Evolutionary conservation across 2,113 vertebrate genomes (phyloP), one percentile per base, ranked within the genome.

Genomic region (Cairina moschata): DNA sequence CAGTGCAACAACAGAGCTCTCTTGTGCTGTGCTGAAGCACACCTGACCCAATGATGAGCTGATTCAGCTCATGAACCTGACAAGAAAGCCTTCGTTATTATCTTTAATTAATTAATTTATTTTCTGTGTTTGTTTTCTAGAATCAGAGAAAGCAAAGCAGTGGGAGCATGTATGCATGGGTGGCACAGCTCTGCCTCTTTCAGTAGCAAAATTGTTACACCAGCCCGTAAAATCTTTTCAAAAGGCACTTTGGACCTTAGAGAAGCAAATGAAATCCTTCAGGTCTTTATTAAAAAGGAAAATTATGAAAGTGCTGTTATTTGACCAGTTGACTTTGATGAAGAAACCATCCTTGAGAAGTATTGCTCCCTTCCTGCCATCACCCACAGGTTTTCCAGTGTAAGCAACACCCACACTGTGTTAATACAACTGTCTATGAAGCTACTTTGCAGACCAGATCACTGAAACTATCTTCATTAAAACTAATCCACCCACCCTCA

Each of bases 21-120:
- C 67, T 60, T 78, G 42, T 59, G 80, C 60, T 88, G 56, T 26
- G 92, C 20, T 40, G 54, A 82, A 58, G 20, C 63, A 68, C 85
- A 88, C 73, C 62, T 80, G 80, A 72, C 60, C 56, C 60, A 75
- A 62, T 60, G 54, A 86, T 34, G 52, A 78, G 77, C 65, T 67
- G 73, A 90, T 75, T 88, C 69, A 94, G 80, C 38, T 89, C 66
- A 93, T 66, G 79, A 95, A 91, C 77, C 58, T 87, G 77, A 82
- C 38, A 86, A 68, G 69, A 52, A 92, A 42, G 17, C 22, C 2
- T 55, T 7, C 8, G 8, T 65, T 40, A 29, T 40, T 40, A 29
- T 9, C 13, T 78, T 59, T 58, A 59, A 32, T 8, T 18, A 36
- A 15, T 67, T 48, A 44, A 9, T 36, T 73, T 59, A 73, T 91